Evolutionary conservation across 2,888 invertebrate species (phyloP), one percentile per base, ranked within the genome.

Genomic region (Xestia sexstrigata): DNA sequence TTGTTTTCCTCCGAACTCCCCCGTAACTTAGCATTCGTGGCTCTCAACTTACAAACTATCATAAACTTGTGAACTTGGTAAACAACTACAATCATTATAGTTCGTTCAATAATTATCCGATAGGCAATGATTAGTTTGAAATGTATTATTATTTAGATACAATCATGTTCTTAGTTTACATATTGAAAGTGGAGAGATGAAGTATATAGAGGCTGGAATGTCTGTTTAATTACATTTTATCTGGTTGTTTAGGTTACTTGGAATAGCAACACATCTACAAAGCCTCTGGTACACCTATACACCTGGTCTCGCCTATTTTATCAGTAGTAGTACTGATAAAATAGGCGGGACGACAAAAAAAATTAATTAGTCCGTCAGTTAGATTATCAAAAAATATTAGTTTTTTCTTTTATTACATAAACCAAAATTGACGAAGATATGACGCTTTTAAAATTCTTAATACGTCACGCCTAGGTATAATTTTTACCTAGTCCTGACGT

Each of bases 1-100:
- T 77, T 74, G 80, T 85, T 83, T 86, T 86, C 77, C 80, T 47
- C 42, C 45, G 77, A 86, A 86, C 74, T 68, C 60, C 60, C 75
- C 42, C 13, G 45, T 70, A 81, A 86, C 78, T 85, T 63, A 79
- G 55, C 62, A 74, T 83, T 83, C 49, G 75, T 52, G 52, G 66
- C n/a, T 73, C 63, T 67, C 58, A 47, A 78, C 42, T 74, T 70
- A 52, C 75, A 66, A 83, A 83, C 74, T 77, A 81, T 72, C 78
- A 60, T 81, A 86, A 85, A 81, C 85, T 73, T 49, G 8, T 23
- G 65, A 67, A 55, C 68, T 71, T 45, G 35, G 69, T 66, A 35
- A 23, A 49, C 52, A 77, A 82, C 72, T 74, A 67, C 55, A 65
- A n/a, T 55, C 60, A 72, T 83, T 85, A 80, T n/a, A 70, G 58